Base-by-base conservation (phyloP, 30 jellyfish, hydroid and myxozoan genomes). In the Aurelia sp. region DNA sequence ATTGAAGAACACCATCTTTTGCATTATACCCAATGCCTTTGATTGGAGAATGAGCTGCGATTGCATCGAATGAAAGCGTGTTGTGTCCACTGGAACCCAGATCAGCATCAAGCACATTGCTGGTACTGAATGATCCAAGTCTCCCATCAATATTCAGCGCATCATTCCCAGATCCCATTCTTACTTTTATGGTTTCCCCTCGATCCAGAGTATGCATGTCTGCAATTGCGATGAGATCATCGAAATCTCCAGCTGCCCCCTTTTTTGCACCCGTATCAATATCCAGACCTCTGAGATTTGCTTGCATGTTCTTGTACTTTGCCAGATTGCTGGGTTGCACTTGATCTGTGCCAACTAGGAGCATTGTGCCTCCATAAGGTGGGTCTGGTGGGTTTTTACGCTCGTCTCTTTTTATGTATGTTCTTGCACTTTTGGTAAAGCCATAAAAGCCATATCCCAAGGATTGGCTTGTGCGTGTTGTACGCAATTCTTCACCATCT, bases 81-180 rank as follows among this genome's bases (percentile, higher is more conserved):
- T 74, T 74, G 41, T 74, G 53, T 50, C 85, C 85, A 24, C 16
- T 20, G 2, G 18, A 4, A 2, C 85, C 85, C 51, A 74, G 24
- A 3, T 74, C 85, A 24, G 85, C 85, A 51, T 74, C 53, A 19
- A 74, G 44, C 48, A 50, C 19, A 41, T 44, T 24, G 47, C 15
- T 10, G 9, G 72, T 6, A 30, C 38, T 13, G 19, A 71, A 71
- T 50, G n/a, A 74, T 20, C 85, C 85, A 20, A 52, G 24, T 17
- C n/a, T 74, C 68, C 85, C 85, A 72, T 74, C 85, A 33, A 74
- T 74, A 51, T 78, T 78, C 65, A 78, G 21, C n/a, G 79, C 85
- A 55, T 78, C 89, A 72, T 72, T 72, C 30, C 84, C 84, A 72
- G 69, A 15, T 40, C 84, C 84, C 84, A 72, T 72, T 72, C 41